Conservation (phyloP, 1,140 invertebrate genomes). For the Drosophila willistoni region DNA sequence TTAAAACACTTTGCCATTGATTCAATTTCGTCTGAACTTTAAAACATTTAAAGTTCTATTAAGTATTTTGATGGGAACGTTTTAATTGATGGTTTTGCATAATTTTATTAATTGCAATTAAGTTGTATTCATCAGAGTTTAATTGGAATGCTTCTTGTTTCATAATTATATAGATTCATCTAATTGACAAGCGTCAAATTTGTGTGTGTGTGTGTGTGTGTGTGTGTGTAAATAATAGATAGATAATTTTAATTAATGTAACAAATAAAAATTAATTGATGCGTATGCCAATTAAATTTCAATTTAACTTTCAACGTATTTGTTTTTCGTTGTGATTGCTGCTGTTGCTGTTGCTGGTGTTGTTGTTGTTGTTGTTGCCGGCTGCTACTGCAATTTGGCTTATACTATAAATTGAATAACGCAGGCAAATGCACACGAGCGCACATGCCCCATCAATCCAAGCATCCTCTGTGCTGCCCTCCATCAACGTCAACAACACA, state of each 20-base stretch:
- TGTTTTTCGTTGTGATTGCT: slow-evolving; percentile 32
- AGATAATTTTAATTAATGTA: slow-evolving; percentile 69
- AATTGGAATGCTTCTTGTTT: slow-evolving; percentile 15
- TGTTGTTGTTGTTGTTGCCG: slow-evolving; percentile 18
- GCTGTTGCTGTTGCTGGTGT: slow-evolving; percentile 34
- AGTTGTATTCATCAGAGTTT: slow-evolving; percentile 38
- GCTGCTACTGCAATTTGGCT: slow-evolving; percentile 54
- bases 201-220: slow-evolving; percentile 16
- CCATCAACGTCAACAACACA: too few species aligned
- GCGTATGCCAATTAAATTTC: slow-evolving; percentile 72
- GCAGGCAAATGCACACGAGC: slow-evolving; percentile 59
- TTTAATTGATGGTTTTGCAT: too few species aligned
- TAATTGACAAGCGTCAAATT: slow-evolving; percentile 70
- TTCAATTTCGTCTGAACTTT: too few species aligned
- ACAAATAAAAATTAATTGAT: slow-evolving; percentile 66
- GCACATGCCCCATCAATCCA: slow-evolving; percentile 23
- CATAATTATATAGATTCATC: slow-evolving; percentile 58
- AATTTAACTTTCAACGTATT: slow-evolving; percentile 61
- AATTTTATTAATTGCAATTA: not conserved
- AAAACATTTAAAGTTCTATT: too few species aligned
- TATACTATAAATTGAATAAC: slow-evolving; percentile 60
- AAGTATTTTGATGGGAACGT: too few species aligned
- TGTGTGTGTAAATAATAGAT: slow-evolving; percentile 52
- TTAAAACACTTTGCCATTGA: too few species aligned
- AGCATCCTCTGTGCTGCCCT: not conserved